Evolutionary conservation across 1,140 invertebrate genomes (phyloP), one percentile per base, ranked within the genome.

Genomic region (Saccostrea echinata): DNA sequence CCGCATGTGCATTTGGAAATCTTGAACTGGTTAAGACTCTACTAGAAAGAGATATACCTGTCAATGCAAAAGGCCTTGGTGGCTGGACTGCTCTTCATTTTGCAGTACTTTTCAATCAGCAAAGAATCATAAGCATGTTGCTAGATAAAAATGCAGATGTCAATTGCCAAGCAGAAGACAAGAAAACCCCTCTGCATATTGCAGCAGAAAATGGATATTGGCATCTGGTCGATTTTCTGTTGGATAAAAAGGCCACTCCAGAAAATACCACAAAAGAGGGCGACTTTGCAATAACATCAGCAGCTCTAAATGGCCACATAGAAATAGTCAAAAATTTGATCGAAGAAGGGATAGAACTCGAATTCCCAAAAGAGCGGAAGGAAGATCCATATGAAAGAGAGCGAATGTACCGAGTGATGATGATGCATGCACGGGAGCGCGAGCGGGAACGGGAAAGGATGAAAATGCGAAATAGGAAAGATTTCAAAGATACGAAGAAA

Each of bases 161-260:
- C 6, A 89, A 94, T 82, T 55, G 43, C 13, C 33, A 71, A 24
- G 90, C 86, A 9, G 57, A 68, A 24, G 81, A 81, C 13, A 90
- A 91, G 33, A 86, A 86, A 43, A 89, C 92, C 3, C 90, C 94
- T n/a, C 84, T 94, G 24, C 94, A 94, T 88, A 84, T 92, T 30
- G 86, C 86, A 53, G 86, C 84, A 3, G 86, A 89, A 81, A 83
- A 87, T 76, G 88, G 86, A 24, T 87, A 89, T 30, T 83, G 21
- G 30, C 53, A 86, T 13, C 30, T 90, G 13, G 84, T 81, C 52
- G 64, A 90, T 35, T 53, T 84, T 13, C 71, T 90, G 0, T 52
- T 90, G 35, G 87, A 86, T n/a, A 84, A 88, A 33, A 64, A 85
- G 24, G 86, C 85, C 18, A 88, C 84, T 51, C 80, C 89, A 12